Evolutionary conservation across 2,888 invertebrate species (phyloP).

Genomic region (Bombylius major): DNA sequence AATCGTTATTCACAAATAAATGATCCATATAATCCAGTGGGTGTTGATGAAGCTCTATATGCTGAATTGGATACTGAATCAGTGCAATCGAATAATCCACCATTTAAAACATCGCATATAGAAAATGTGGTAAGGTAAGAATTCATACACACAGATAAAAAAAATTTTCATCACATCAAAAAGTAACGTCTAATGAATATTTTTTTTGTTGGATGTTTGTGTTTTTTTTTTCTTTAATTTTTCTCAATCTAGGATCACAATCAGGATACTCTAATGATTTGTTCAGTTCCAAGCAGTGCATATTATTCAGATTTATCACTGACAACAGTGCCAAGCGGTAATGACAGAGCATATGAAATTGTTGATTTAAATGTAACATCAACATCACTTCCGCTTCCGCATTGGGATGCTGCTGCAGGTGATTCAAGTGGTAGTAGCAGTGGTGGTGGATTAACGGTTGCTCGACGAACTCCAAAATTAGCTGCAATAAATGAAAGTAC

Average conservation of each 20-base stretch:
- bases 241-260: slow-evolving; percentile 33
- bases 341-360: slow-evolving; percentile 47
- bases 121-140: slow-evolving; percentile 38
- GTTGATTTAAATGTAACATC: slow-evolving; percentile 43
- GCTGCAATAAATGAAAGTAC: slow-evolving; percentile 46
- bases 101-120: slow-evolving; percentile 59
- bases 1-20: slow-evolving; percentile 64
- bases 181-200: too few relatives aligned
- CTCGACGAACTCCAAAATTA: slow-evolving; percentile 36
- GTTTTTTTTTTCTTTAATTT: too few relatives aligned
- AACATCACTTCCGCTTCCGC: slow-evolving; percentile 29
- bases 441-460: slow-evolving; percentile 21
- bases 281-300: slow-evolving; percentile 58
- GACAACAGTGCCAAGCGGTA: slow-evolving; percentile 36
- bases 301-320: slow-evolving; percentile 60
- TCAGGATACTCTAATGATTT: slow-evolving; percentile 40
- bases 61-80: slow-evolving; percentile 55
- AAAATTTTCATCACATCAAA: too few relatives aligned
- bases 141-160: too few relatives aligned
- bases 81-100: slow-evolving; percentile 41
- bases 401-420: slow-evolving; percentile 29
- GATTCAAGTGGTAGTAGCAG: slow-evolving; percentile 24
- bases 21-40: slow-evolving; percentile 44
- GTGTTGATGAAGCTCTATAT: slow-evolving; percentile 51
- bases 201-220: too few relatives aligned